Evolutionary conservation across 2,113 vertebrate species (phyloP).

Genomic region (Corydoras maculifer): DNA sequence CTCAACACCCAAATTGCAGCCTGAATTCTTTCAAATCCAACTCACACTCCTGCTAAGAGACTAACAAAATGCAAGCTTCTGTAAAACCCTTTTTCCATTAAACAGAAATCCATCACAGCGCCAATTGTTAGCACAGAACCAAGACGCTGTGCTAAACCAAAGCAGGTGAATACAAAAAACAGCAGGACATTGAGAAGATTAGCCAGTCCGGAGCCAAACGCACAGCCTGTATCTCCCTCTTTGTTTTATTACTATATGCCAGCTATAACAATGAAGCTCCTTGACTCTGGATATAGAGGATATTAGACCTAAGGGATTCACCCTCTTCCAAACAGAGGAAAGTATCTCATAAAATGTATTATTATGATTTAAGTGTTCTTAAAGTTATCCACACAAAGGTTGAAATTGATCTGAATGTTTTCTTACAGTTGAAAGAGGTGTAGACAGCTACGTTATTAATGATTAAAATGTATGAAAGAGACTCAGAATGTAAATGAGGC

Average conservation of each 20-base stretch:
- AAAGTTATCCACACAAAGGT: too few relatives aligned
- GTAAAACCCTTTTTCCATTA: slow-evolving; percentile 22
- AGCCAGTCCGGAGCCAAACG: slow-evolving; percentile 26
- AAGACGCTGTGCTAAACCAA: slow-evolving; percentile 27
- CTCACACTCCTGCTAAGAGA: slow-evolving; percentile 13
- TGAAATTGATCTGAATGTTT: too few relatives aligned
- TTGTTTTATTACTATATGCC: slow-evolving; percentile 30
- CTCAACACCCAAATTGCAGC: slow-evolving; percentile 28
- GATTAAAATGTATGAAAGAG: too few relatives aligned
- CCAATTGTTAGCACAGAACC: slow-evolving; percentile 35
- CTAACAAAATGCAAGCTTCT: slow-evolving; percentile 31
- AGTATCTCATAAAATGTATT: too few relatives aligned
- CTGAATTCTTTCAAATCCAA: slow-evolving; percentile 20
- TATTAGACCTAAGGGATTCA: slow-evolving; percentile 5
- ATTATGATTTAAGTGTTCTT: too few relatives aligned
- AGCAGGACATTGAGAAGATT: slow-evolving; percentile 18
- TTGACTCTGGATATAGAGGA: slow-evolving; percentile 19
- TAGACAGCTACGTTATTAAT: too few relatives aligned
- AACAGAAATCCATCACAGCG: slow-evolving; percentile 17
- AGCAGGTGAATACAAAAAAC: slow-evolving; percentile 23
- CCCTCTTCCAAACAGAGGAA: too few relatives aligned
- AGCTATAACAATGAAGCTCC: slow-evolving; percentile 14
- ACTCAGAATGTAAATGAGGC: too few relatives aligned
- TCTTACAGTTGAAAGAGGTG: too few relatives aligned
- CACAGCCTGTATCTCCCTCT: slow-evolving; percentile 23